Base-by-base conservation (phyloP, 2,888 invertebrate genomes). In the Cremastobaeus sp. region DNA sequence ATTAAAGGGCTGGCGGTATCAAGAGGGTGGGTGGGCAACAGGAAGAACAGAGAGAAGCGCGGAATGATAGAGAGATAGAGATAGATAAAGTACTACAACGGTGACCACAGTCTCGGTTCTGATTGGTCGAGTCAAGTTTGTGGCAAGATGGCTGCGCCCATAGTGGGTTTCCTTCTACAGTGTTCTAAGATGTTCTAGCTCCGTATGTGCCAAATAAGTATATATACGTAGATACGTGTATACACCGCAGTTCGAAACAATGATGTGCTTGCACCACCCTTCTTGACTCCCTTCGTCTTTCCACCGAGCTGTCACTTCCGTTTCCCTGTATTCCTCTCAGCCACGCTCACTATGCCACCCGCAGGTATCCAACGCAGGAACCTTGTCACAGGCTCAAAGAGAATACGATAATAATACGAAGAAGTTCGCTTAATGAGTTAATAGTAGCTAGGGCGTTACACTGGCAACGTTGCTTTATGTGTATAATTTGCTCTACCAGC, bases 121-220 rank as follows among this genome's bases (percentile, higher is more conserved):
- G 85, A 87, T 88, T 88, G 88, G 88, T 87, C 85, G 86, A 87
- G 86, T 86, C 84, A 85, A 86, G 86, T 86, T 88, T 87, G 87
- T 86, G 87, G 87, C 87, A 88, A 88, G 86, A 88, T 88, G 87
- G 87, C 87, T 86, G 83, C 82, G 79, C 69, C 68, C 77, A 55
- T 73, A 65, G 73, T 47, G 39, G 73, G 76, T 81, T 82, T 80
- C 79, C 81, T 79, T 80, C 79, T 79, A 81, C 80, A 81, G 77
- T 79, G 78, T 84, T 84, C 84, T 81, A 84, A 85, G 85, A 85
- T 82, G 82, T 82, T 80, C 81, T 82, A 77, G 79, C 81, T 64
- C 59, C 78, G 74, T 80, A 84, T 84, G 85, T 83, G 84, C 84
- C 83, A 82, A 84, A 85, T 83, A 84, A 82, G 82, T 82, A 81